Evolutionary conservation across 35 echinoderm and acorn worm species (phyloP), one percentile per base, ranked within the genome.

Genomic region (Acanthaster planci): DNA sequence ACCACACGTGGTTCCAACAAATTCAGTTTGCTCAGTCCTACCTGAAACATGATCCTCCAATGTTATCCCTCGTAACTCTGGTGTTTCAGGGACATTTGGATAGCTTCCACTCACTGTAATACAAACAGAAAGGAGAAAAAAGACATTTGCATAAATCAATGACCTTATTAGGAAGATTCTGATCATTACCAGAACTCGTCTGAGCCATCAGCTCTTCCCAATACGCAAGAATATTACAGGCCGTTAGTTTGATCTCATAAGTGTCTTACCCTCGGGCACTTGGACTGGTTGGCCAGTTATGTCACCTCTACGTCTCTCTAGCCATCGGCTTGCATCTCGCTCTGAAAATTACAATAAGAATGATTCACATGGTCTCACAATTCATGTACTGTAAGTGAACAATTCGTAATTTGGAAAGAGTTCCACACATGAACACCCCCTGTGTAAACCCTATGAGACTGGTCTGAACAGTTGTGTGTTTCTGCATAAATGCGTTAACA

Each of bases 11-110:
- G n/a, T n/a, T n/a, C n/a, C n/a, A n/a, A n/a, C n/a, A n/a, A n/a
- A n/a, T n/a, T n/a, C n/a, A n/a, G n/a, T n/a, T n/a, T n/a, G 7
- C 37, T 55, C 0, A 32, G 3, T 37, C 79, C 53, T 55, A 89
- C 87, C 87, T 77, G 80, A 67, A 35, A 80, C 79, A 17, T 59
- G 39, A 82, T 89, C 87, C 42, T 84, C 52, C 38, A 89, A 60
- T 76, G 87, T 89, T 18, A 89, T 89, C 40, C 87, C 87, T 77
- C 87, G 82, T 18, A 89, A 51, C 32, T 89, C 80, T 57, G 58
- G 37, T 2, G 50, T 51, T 32, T 67, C 54, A 16, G 80, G 60
- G 0, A 51, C 44, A 54, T 68, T 23, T 76, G 79, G 60, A 47
- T 76, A 84, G 56, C 81, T 89, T 54, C 80, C 87, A 44, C 52